Evolutionary conservation across 2,888 invertebrate species (phyloP).

Genomic region (Celastrina argiolus): DNA sequence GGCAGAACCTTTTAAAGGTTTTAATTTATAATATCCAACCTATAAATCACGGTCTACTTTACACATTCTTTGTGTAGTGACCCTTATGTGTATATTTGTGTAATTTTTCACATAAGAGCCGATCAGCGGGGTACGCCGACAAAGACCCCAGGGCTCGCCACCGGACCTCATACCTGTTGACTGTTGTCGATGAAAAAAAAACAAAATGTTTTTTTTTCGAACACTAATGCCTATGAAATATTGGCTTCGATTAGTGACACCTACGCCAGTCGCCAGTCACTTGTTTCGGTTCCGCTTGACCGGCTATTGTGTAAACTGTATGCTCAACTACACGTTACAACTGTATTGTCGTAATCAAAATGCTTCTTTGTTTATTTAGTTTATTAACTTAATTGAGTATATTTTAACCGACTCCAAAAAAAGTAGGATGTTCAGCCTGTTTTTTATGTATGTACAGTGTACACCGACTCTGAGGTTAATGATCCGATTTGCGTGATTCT

Average conservation of each 20-base stretch:
- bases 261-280: slow-evolving; percentile 27
- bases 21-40: slow-evolving; percentile 4
- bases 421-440: too few relatives aligned
- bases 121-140: slow-evolving; percentile 67
- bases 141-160: slow-evolving; percentile 64
- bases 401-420: too few relatives aligned
- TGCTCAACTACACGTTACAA: too few relatives aligned
- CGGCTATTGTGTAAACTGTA: background rate
- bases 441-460: too few relatives aligned
- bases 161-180: slow-evolving; percentile 46
- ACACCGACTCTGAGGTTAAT: too few relatives aligned
- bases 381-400: too few relatives aligned
- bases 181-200: background rate
- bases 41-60: slow-evolving; percentile 4
- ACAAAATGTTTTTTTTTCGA: slow-evolving; percentile 41
- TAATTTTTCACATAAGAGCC: slow-evolving; percentile 64
- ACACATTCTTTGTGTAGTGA: slow-evolving; percentile 17
- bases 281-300: slow-evolving; percentile 14
- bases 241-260: slow-evolving; percentile 35
- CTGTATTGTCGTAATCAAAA: background rate
- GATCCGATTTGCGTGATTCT: too few relatives aligned
- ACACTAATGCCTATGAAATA: slow-evolving; percentile 34
- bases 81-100: slow-evolving; percentile 39
- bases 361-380: too few relatives aligned
- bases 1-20: background rate